Percentiles rank a stretch among this genome's conserved stretches.
Conservation (phyloP, 2,113 vertebrate species). For the Lampris megalopsis region DNA sequence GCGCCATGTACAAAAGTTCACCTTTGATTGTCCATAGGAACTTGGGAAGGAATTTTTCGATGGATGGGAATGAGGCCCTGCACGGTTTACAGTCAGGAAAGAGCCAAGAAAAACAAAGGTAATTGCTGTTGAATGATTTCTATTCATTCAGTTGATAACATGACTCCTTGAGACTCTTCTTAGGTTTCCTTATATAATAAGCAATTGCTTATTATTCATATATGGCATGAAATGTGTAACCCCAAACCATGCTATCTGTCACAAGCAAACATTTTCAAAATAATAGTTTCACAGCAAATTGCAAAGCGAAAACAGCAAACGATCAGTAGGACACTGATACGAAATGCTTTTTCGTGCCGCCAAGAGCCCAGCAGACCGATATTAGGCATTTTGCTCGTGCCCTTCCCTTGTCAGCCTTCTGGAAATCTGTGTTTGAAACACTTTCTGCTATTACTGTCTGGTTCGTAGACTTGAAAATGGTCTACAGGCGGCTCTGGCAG, state of each 20-base stretch:
- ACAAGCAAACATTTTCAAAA: conserved; percentile 64
- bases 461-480: too few species aligned
- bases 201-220: conserved; percentile 61
- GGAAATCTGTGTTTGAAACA: too few species aligned
- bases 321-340: too few species aligned
- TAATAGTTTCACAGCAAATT: conserved; percentile 55
- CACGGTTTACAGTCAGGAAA: conserved; percentile 35
- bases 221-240: conserved; percentile 62
- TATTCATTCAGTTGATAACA: conserved; percentile 57
- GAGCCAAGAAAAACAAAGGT: conserved; percentile 51
- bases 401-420: too few species aligned
- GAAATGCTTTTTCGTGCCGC: too few species aligned
- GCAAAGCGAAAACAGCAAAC: conserved; percentile 40
- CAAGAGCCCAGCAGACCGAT: too few species aligned
- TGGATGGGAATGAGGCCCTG: conserved; percentile 45
- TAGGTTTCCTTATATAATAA: conserved; percentile 64
- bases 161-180: conserved; percentile 22
- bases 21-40: conserved; percentile 16
- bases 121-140: conserved; percentile 52
- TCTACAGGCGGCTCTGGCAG: too few species aligned
- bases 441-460: too few species aligned
- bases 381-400: too few species aligned
- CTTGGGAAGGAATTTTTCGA: conserved; percentile 41
- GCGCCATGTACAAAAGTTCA: neutral
- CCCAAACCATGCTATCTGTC: conserved; percentile 68